A percentile compares a stretch with the other conserved stretches of the same genome.
phyloP scores from a whole-genome alignment of 2,888 invertebrate genomes.

The Torymus tubicola region DNA sequence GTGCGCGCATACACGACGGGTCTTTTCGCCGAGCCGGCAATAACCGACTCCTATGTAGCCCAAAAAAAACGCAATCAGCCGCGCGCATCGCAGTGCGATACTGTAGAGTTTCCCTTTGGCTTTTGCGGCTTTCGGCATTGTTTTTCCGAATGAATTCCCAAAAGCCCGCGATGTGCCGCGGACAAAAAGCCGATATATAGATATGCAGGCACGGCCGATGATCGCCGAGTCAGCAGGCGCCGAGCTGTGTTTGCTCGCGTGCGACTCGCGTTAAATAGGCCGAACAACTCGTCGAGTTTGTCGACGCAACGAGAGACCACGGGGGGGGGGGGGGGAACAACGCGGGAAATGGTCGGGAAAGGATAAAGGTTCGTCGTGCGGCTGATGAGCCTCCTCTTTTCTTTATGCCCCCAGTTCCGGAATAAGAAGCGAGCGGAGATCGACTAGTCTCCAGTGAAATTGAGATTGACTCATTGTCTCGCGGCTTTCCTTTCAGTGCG shows the following conservation, averaged over 20 bases:
- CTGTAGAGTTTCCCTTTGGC: too few species aligned
- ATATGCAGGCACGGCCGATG: too few species aligned
- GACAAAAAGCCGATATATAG: too few species aligned
- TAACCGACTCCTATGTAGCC: too few species aligned
- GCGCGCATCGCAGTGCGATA: background rate
- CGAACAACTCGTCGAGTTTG: background rate
- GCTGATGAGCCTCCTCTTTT: constrained; percentile 10
- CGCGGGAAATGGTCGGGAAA: constrained; percentile 8
- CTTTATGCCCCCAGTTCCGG: background rate
- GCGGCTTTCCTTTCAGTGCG: background rate
- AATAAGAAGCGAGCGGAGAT: constrained; percentile 27
- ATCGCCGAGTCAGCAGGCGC: constrained; percentile 7
- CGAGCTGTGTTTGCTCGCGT: background rate
- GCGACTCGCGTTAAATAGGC: constrained; percentile 11
- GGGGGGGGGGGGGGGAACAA: background rate
- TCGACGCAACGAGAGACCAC: constrained; percentile 16
- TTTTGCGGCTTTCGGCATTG: background rate
- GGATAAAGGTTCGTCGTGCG: constrained; percentile 3
- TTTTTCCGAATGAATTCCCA: background rate
- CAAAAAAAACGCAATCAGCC: constrained; percentile 21
- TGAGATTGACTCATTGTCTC: constrained; percentile 35
- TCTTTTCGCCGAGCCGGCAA: background rate
- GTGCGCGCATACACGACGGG: too few species aligned
- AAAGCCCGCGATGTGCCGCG: background rate
- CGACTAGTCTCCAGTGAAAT: constrained; percentile 43